Percentiles rank a stretch among this genome's conserved stretches.
These are phyloP conservation scores for Arnoldichthys spilopterus DNA, from an alignment of 2,797 vertebrate genomes.

Conservation along the genomic window DNA sequence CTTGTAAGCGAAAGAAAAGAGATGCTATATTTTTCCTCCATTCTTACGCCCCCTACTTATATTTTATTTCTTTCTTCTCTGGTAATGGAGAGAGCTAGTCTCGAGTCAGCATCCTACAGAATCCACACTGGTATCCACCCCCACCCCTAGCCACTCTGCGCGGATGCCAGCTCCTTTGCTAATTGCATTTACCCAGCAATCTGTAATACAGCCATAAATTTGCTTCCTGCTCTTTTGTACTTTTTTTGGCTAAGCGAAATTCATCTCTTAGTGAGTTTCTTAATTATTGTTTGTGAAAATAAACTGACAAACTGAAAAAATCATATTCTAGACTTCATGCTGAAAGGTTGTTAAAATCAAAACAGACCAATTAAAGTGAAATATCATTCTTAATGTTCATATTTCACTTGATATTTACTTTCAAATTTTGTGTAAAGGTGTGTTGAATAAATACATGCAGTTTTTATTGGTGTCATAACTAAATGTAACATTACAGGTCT, in stretches of 20 bases:
- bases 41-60: background rate
- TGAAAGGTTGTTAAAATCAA: no score
- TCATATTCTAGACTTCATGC: no score
- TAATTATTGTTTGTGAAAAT: background rate
- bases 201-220: conserved; percentile 31
- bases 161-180: conserved; percentile 22
- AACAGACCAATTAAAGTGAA: background rate
- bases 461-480: no score
- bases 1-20: conserved; percentile 32
- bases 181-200: conserved; percentile 30
- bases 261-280: background rate
- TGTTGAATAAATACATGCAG: no score
- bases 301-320: background rate
- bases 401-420: background rate
- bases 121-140: background rate
- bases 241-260: conserved; percentile 8
- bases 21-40: conserved; percentile 43
- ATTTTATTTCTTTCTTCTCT: conserved; percentile 39
- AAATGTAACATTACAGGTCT: background rate
- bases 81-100: conserved; percentile 24
- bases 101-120: conserved; percentile 28
- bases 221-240: background rate
- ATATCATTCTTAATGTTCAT: background rate
- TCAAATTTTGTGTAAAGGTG: no score
- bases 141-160: background rate